Evolutionary conservation across 2,113 vertebrate species (phyloP).

Genomic region (Pelobates fuscus): DNA sequence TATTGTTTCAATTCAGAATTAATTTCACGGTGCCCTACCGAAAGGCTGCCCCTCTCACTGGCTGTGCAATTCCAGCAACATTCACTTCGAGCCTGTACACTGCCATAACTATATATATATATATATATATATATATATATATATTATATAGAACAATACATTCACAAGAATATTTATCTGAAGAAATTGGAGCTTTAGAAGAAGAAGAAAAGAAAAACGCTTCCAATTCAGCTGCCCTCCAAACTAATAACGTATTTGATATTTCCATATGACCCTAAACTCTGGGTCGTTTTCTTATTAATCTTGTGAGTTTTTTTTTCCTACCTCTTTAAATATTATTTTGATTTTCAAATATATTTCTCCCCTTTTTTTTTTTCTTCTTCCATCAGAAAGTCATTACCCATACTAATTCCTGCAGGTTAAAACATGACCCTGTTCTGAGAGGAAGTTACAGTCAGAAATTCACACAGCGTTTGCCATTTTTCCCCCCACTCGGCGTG

Average conservation of each 20-base stretch:
- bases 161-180: no score
- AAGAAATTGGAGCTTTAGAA: not conserved
- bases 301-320: constrained; percentile 52
- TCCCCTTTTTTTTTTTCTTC: constrained; percentile 38
- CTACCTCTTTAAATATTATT: constrained; percentile 76
- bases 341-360: constrained; percentile 82
- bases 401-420: constrained; percentile 85
- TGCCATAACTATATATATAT: no score
- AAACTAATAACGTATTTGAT: constrained; percentile 53
- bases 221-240: not conserved
- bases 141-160: no score
- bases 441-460: constrained; percentile 85
- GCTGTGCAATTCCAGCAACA: no score
- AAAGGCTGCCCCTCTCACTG: no score
- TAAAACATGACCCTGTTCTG: constrained; percentile 86
- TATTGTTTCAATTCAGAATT: no score
- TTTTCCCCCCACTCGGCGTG: constrained; percentile 75
- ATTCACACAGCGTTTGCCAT: constrained; percentile 81
- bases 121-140: no score
- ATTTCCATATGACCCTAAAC: constrained; percentile 51
- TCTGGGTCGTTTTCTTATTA: constrained; percentile 53
- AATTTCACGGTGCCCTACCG: no score
- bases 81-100: no score
- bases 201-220: not conserved
- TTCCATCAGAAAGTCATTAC: constrained; percentile 89